Evolutionary conservation across 2,888 invertebrate genomes (phyloP).

Genomic region (Lasius fuliginosus): DNA sequence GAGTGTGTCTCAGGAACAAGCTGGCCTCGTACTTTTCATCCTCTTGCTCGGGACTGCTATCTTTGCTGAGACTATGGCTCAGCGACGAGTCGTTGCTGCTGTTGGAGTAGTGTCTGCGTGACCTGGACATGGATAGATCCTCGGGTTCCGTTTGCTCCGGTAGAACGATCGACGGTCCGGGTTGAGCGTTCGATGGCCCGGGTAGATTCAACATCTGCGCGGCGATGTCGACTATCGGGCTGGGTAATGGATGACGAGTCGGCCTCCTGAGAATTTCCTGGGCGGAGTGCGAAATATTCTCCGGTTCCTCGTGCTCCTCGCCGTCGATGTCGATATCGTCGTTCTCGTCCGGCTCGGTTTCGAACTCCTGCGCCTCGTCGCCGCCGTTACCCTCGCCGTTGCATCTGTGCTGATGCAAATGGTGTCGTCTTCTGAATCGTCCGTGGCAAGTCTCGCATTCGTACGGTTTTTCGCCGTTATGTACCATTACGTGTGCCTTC

Average conservation of each 20-base stretch:
- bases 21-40: constrained; percentile 88
- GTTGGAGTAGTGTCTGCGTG: constrained; percentile 86
- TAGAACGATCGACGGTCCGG: constrained; percentile 84
- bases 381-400: constrained; percentile 83
- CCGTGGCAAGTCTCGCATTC: constrained; percentile 93
- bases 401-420: constrained; percentile 95
- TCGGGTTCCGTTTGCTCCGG: constrained; percentile 97
- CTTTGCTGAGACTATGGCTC: constrained; percentile 83
- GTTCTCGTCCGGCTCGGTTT: constrained; percentile 75
- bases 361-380: constrained; percentile 86
- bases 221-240: constrained; percentile 79
- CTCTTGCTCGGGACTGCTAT: constrained; percentile 87
- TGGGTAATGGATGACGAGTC: constrained; percentile 75
- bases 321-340: background rate
- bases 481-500: constrained; percentile 95
- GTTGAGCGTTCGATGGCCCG: constrained; percentile 86
- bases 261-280: background rate
- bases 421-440: constrained; percentile 94
- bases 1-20: constrained; percentile 85
- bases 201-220: background rate
- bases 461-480: constrained; percentile 96
- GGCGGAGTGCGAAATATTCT: background rate
- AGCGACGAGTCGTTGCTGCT: constrained; percentile 87
- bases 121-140: constrained; percentile 92
- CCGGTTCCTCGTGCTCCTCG: background rate